Base-by-base conservation (phyloP, 2,888 invertebrate species). In the Drosophila demipolita region DNA sequence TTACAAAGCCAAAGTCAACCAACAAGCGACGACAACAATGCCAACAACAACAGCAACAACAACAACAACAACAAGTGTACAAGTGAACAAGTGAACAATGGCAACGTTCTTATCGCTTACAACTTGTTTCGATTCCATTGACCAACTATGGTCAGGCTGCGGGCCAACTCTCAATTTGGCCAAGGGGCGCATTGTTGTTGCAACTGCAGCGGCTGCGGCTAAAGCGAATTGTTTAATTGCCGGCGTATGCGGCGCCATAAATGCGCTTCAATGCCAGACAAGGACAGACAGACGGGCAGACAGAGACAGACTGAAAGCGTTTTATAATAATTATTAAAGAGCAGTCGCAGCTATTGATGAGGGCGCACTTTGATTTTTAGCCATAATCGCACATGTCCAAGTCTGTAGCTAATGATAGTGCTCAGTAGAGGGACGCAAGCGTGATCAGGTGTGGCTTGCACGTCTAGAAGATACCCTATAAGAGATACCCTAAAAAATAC, bases 71-170 rank as follows among this genome's bases (percentile, higher is more conserved):
- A 68, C 50, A 61, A 69, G 38, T 38, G 38, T 38, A 40, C 40
- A 40, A 40, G 23, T 23, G 45, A 15, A 23, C 45, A 66, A 57
- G 66, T 70, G 70, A 75, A 78, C 79, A 82, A 76, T 78, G 79
- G 73, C 80, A 73, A 75, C 75, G 89, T 85, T 85, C 85, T 85
- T 85, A 85, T 85, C 85, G 89, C 84, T 83, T 77, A 83, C 85
- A 87, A 89, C 86, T 87, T 87, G 89, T 83, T 85, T 80, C 89
- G 85, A 87, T 89, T 87, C 85, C 88, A 85, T 87, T 87, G 89
- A 78, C 86, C 86, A 87, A 80, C 77, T 84, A 84, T 89, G 89
- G 86, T 52, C 75, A 82, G 64, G 53, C 73, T 63, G 57, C 69
- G 42, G 45, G 61, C 23, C 42, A 38, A 58, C 57, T 78, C 85